phyloP scores from a whole-genome alignment of 2,797 vertebrate genomes.

The Fistularia commersonii region DNA sequence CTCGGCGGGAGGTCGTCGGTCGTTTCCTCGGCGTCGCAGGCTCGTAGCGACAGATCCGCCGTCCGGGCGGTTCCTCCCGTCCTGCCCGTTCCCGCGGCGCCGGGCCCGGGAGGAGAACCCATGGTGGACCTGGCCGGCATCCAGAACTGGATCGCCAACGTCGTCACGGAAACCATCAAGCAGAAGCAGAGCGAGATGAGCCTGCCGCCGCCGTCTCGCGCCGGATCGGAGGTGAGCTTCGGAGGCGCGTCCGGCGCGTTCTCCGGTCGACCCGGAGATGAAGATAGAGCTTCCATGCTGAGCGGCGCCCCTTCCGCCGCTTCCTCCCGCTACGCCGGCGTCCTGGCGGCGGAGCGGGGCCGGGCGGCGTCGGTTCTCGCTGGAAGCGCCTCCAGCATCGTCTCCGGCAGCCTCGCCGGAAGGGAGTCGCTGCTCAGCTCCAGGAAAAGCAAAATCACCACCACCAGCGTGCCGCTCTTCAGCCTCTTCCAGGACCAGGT shows the following conservation, averaged over 20 bases:
- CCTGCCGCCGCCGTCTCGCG: slow-evolving; percentile 71
- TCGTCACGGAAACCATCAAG: slow-evolving; percentile 90
- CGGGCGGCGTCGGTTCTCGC: slow-evolving; percentile 56
- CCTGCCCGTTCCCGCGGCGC: slow-evolving; percentile 68
- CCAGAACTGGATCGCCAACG: slow-evolving; percentile 93
- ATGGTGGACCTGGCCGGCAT: slow-evolving; percentile 88
- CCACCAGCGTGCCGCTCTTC: slow-evolving; percentile 87
- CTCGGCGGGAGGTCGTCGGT: slow-evolving; percentile 80
- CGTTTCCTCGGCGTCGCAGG: slow-evolving; percentile 73
- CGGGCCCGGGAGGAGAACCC: slow-evolving; percentile 79
- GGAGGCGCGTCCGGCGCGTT: slow-evolving; percentile 46
- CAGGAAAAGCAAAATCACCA: slow-evolving; percentile 73
- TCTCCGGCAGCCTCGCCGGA: slow-evolving; percentile 68
- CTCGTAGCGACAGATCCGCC: slow-evolving; percentile 54
- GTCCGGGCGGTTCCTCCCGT: slow-evolving; percentile 53
- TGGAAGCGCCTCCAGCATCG: slow-evolving; percentile 46
- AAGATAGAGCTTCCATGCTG: slow-evolving; percentile 80
- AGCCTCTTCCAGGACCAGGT: slow-evolving; percentile 93
- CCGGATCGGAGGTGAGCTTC: slow-evolving; percentile 71
- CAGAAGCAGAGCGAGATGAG: slow-evolving; percentile 90
- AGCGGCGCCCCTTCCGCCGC: slow-evolving; percentile 70
- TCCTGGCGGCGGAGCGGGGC: slow-evolving; percentile 35
- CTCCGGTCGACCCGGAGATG: slow-evolving; percentile 58
- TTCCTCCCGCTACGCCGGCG: slow-evolving; percentile 52
- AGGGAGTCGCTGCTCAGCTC: slow-evolving; percentile 40